Base-by-base conservation (phyloP, 2,797 vertebrate species). In the Numenius phaeopus region DNA sequence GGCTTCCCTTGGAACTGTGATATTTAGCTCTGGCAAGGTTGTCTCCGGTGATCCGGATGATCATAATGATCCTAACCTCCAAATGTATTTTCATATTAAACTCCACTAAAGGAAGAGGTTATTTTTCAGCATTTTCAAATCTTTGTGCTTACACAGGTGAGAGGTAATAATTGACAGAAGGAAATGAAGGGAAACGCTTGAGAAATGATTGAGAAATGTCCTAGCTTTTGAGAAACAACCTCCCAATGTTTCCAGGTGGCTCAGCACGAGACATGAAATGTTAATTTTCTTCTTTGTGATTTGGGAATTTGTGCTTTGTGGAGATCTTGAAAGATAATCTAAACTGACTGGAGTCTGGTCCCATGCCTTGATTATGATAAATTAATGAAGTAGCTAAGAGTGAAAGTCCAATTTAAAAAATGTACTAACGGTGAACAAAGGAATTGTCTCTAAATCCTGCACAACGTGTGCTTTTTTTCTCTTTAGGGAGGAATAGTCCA, bases 251-350 rank as follows among this genome's bases (percentile, higher is more conserved):
- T 86, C 47, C 61, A 93, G 30, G 66, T 87, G 66, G 46, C 62
- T 91, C 88, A 66, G 34, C 54, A 75, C 42, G 27, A 82, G 73
- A 59, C 47, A 42, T 29, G n/a, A 61, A 79, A 79, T 94, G 71
- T 77, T 97, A 59, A 79, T 95, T 90, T 84, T 89, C 75, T 84
- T 95, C 87, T 72, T 39, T 69, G 80, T 70, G 91, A 55, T 91
- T 90, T 93, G 85, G 91, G 85, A 93, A 69, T 89, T 64, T 75
- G 89, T 26, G 10, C 46, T 94, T 95, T 83, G 61, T 61, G 29
- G 23, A 69, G 29, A 29, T 61, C 79, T 88, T 72, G 66, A 69
- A 83, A 65, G 69, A 65, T 78, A 72, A 91, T 91, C 32, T 50
- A 47, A 91, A 75, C 72, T 69, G 91, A 78, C 76, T 91, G 72